A percentile compares a stretch with the other conserved stretches of the same genome.
These are phyloP conservation scores for Macrotus californicus DNA, from an alignment of 2,113 vertebrate species.

Conservation along the genomic window DNA sequence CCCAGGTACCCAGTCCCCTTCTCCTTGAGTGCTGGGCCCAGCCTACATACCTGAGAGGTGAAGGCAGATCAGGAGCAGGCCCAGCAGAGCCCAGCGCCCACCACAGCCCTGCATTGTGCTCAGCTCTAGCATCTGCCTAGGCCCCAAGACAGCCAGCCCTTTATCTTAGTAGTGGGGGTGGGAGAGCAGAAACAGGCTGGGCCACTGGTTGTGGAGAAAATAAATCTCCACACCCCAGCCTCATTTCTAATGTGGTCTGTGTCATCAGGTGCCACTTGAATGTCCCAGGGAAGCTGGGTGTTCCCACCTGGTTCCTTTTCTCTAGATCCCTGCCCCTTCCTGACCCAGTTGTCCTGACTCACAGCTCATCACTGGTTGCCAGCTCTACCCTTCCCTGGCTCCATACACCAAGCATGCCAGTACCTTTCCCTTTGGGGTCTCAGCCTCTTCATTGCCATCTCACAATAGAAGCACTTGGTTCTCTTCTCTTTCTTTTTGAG, in stretches of 20 bases:
- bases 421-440: background rate
- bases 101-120: background rate
- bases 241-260: constrained; percentile 46
- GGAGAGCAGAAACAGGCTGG: constrained; percentile 28
- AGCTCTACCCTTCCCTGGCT: background rate
- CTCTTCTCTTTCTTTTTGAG: background rate
- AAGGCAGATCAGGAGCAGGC: constrained; percentile 22
- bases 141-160: background rate
- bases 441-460: background rate
- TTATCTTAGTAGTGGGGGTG: constrained; percentile 52
- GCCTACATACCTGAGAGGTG: constrained; percentile 52
- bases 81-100: background rate
- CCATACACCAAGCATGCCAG: background rate
- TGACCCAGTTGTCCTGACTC: background rate
- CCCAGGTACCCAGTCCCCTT: background rate
- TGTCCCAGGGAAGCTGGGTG: constrained; percentile 38
- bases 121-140: background rate
- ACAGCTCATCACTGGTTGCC: background rate
- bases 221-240: constrained; percentile 20
- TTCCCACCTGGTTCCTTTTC: background rate
- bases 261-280: constrained; percentile 52
- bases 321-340: background rate
- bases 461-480: background rate
- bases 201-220: constrained; percentile 13
- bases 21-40: background rate